Conservation (phyloP, 1,140 invertebrate species). For the Papilio polytes region DNA sequence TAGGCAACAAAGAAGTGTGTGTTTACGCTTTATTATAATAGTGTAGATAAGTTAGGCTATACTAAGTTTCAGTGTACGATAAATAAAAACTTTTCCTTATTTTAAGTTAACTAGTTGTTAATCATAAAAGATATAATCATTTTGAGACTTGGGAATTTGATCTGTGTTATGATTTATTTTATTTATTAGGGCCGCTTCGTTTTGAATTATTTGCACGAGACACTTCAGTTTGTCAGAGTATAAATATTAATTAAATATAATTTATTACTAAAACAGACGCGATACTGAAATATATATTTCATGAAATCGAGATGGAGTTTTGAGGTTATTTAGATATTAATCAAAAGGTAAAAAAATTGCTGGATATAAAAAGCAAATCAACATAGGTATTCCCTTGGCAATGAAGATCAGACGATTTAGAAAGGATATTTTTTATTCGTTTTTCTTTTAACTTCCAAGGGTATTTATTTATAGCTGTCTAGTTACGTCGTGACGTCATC, state of each 20-base stretch:
- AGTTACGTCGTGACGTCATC: background rate
- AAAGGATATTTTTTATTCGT: background rate
- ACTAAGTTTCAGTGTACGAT: background rate
- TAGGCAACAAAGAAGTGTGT: no score
- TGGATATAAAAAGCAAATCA: no score
- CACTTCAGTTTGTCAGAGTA: slow-evolving; percentile 10
- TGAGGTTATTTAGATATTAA: background rate
- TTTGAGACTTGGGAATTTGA: background rate
- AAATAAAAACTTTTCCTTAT: background rate
- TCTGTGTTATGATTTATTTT: background rate
- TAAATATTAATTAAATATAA: slow-evolving; percentile 18
- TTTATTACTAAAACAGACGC: slow-evolving; percentile 7
- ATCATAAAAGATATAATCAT: slow-evolving; percentile 2
- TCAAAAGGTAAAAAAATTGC: background rate
- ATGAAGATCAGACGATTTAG: background rate
- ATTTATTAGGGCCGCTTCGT: background rate
- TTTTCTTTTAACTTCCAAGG: background rate
- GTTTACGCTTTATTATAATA: no score
- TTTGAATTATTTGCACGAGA: slow-evolving; percentile 9
- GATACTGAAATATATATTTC: background rate
- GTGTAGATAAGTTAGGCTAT: no score
- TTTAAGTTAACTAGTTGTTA: background rate
- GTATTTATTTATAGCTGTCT: background rate
- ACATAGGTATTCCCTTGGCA: background rate
- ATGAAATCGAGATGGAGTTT: background rate